Conservation (phyloP, 2,113 vertebrate genomes). For the Oncorhynchus nerka region DNA sequence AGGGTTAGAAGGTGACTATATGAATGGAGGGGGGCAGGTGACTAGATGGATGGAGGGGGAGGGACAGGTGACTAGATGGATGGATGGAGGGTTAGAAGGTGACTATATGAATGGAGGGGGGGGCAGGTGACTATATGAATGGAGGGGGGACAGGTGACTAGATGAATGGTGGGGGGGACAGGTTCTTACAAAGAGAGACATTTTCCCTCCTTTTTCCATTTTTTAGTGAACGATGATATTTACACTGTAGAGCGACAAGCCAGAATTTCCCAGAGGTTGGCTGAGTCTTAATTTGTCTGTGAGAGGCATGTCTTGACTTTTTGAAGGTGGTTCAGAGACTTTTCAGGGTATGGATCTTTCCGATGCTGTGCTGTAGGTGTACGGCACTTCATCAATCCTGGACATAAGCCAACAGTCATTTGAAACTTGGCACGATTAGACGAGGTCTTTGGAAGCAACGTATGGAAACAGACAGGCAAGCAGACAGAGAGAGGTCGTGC, state of each 20-base stretch:
- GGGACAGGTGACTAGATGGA: too few relatives aligned
- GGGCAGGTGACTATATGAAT: too few relatives aligned
- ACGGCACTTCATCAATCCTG: slow-evolving; percentile 9
- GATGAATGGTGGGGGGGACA: slow-evolving; percentile 15
- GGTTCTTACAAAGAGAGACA: slow-evolving; percentile 23
- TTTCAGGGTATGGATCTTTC: slow-evolving; percentile 3
- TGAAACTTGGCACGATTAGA: slow-evolving; percentile 15
- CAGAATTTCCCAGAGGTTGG: slow-evolving; percentile 11
- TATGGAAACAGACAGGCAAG: not conserved
- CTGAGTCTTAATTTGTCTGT: slow-evolving; percentile 11
- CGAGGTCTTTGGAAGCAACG: slow-evolving; percentile 11
- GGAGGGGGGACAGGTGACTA: too few relatives aligned
- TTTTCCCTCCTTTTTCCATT: not conserved
- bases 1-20: too few relatives aligned
- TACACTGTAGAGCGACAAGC: not conserved
- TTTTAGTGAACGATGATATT: slow-evolving; percentile 2
- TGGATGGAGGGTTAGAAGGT: too few relatives aligned
- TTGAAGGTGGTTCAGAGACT: not conserved
- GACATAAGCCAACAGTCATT: slow-evolving; percentile 6
- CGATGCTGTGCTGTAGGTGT: slow-evolving; percentile 2
- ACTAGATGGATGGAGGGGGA: too few relatives aligned
- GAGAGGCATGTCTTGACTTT: not conserved
- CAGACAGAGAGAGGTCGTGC: not conserved
- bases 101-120: too few relatives aligned
- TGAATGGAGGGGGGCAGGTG: too few relatives aligned